Conservation (phyloP, 2,888 invertebrate genomes). For the Cryptus viduatorius region DNA sequence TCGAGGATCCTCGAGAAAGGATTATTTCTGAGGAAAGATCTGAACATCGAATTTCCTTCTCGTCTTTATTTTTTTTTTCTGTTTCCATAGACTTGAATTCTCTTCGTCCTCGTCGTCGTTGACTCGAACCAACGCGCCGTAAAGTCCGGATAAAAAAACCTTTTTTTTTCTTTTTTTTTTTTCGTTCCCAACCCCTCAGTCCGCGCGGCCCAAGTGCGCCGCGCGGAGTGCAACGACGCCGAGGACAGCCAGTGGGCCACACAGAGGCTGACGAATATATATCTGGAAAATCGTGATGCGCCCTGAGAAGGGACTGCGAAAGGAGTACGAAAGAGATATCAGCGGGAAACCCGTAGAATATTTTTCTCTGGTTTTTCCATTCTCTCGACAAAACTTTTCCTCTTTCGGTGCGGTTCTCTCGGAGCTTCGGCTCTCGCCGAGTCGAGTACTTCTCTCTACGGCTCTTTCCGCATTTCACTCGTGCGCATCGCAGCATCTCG, state of each 20-base stretch:
- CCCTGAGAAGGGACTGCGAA: conserved; percentile 2
- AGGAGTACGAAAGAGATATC: no score
- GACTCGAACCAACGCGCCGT: conserved; percentile 40
- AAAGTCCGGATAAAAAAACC: conserved; percentile 36
- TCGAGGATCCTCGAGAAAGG: conserved; percentile 17
- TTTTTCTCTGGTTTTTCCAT: conserved; percentile 55
- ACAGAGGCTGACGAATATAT: not conserved
- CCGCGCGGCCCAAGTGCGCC: not conserved
- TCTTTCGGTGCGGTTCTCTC: conserved; percentile 8
- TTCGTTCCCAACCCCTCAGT: not conserved
- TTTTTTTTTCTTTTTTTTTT: conserved; percentile 39
- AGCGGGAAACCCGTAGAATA: conserved; percentile 37
- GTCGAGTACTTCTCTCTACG: conserved; percentile 52
- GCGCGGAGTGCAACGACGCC: conserved; percentile 5
- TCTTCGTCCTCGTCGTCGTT: conserved; percentile 20
- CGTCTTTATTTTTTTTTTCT: conserved; percentile 39
- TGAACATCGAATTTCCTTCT: conserved; percentile 60
- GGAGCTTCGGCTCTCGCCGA: conserved; percentile 25
- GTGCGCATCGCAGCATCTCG: conserved; percentile 47
- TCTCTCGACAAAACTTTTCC: conserved; percentile 59
- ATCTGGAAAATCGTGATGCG: conserved; percentile 46
- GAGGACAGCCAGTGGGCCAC: not conserved
- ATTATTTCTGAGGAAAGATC: conserved; percentile 62
- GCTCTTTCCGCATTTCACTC: conserved; percentile 50
- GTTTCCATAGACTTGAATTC: conserved; percentile 66